phyloP scores from a whole-genome alignment of 2,797 vertebrate genomes.

The Crenichthys baileyi region DNA sequence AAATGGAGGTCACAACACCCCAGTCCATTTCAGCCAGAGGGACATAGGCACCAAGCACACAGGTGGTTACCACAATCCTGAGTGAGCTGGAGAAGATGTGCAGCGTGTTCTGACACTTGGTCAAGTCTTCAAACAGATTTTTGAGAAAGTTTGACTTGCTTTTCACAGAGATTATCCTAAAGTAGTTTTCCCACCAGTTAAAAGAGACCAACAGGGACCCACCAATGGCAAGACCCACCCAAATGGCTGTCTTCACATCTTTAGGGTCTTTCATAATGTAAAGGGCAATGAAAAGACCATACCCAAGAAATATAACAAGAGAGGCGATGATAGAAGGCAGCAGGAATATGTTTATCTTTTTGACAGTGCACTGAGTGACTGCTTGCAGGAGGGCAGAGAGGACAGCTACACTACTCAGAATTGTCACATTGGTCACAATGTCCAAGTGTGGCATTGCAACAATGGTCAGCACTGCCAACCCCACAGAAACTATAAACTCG shows the following conservation, averaged over 20 bases:
- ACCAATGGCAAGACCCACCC: conserved; percentile 64
- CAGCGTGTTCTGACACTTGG: conserved; percentile 57
- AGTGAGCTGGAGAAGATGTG: conserved; percentile 67
- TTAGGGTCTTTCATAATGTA: conserved; percentile 43
- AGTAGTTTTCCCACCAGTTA: conserved; percentile 79
- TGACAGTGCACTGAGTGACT: conserved; percentile 36
- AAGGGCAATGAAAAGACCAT: conserved; percentile 47
- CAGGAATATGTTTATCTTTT: conserved; percentile 41
- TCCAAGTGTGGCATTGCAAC: conserved; percentile 77
- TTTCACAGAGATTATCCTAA: conserved; percentile 46
- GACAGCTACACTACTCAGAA: conserved; percentile 69
- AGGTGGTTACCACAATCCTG: conserved; percentile 68
- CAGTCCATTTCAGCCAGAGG: conserved; percentile 61
- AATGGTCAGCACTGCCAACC: conserved; percentile 71
- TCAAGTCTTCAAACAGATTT: conserved; percentile 54
- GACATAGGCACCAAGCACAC: conserved; percentile 68
- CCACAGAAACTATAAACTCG: conserved; percentile 68
- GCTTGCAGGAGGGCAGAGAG: conserved; percentile 67
- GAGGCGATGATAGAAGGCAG: conserved; percentile 44
- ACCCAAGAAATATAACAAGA: conserved; percentile 57
- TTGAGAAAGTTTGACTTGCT: conserved; percentile 37
- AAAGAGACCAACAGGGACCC: conserved; percentile 68
- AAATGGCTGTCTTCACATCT: conserved; percentile 16
- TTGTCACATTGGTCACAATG: conserved; percentile 75
- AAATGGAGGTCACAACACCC: conserved; percentile 40